Evolutionary conservation across 1,140 invertebrate genomes (phyloP).

Genomic region (Sinella curviseta): DNA sequence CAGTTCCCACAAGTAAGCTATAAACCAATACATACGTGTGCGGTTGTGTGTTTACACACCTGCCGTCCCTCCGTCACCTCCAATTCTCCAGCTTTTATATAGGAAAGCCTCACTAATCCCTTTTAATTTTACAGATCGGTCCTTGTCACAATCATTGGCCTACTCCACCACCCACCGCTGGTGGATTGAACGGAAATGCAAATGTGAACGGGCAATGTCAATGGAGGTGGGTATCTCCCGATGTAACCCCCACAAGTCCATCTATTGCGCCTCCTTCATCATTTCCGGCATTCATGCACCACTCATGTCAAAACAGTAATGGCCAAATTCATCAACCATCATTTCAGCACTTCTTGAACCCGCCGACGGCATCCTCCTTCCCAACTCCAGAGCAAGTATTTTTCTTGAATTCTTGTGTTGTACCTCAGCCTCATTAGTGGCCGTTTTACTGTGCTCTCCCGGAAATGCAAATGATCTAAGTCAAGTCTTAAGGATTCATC

Average conservation of each 20-base stretch:
- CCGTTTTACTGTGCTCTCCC: background rate
- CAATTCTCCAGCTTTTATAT: background rate
- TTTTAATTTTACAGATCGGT: background rate
- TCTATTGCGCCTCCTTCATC: background rate
- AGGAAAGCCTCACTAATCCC: background rate
- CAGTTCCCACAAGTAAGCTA: conserved; percentile 7
- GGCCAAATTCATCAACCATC: conserved; percentile 18
- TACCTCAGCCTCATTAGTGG: conserved; percentile 21
- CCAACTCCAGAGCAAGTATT: conserved; percentile 16
- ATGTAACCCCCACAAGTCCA: conserved; percentile 9
- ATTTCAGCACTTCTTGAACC: conserved; percentile 21
- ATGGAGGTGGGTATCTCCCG: conserved; percentile 30
- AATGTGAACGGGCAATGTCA: conserved; percentile 29
- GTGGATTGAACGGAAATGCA: background rate
- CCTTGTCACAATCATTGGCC: conserved; percentile 21
- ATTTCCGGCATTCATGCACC: conserved; percentile 10
- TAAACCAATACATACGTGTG: background rate
- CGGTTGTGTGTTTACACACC: background rate
- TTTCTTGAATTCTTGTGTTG: conserved; percentile 18
- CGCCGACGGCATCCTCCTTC: background rate
- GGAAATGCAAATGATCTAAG: background rate
- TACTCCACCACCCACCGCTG: background rate
- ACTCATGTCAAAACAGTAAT: conserved; percentile 17
- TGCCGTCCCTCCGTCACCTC: background rate
- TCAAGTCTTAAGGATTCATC: background rate